Base-by-base conservation (phyloP, 2,888 invertebrate species). In the Eupithecia dodoneata region DNA sequence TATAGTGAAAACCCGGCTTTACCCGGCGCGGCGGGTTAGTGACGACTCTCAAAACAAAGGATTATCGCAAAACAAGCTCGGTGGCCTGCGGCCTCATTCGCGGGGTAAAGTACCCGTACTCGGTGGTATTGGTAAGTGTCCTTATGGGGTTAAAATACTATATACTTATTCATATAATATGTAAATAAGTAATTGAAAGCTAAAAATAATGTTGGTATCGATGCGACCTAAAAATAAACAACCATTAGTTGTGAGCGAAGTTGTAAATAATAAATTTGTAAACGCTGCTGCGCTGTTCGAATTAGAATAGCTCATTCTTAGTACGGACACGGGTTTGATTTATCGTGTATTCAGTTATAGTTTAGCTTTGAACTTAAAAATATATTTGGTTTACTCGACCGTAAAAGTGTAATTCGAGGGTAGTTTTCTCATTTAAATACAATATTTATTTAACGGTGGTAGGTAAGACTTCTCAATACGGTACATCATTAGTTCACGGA, bases 231-330 rank as follows among this genome's bases (percentile, higher is more conserved):
- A 72, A 74, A 74, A 73, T 75, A 71, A 45, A 73, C 71, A 75
- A 59, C 44, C 67, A 78, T 67, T 59, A 42, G 70, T 52, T 70
- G n/a, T 55, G 18, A 63, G 63, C 7, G 30, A 30, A 30, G 42
- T 69, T 77, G 70, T 65, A 42, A 77, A 73, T 75, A 73, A 73
- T 74, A 42, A 55, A 76, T 72, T 59, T 10, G 66, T 65, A 73
- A 55, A 52, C 71, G 71, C 10, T 59, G 30, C 71, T 59, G 30
- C 71, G 71, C n/a, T 49, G n/a, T 71, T 47, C 49, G 73, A 73
- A 75, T 75, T 63, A 30, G 52, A 47, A 78, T 76, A 73, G 70
- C 55, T 70, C 12, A 45, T 49, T 47, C 47, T 30, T 47, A 47
- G 15, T 70, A 70, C 18, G 30, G 70, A 49, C 18, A 30, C 30